Conservation (phyloP, 1,140 invertebrate genomes). For the Nebria ingens region DNA sequence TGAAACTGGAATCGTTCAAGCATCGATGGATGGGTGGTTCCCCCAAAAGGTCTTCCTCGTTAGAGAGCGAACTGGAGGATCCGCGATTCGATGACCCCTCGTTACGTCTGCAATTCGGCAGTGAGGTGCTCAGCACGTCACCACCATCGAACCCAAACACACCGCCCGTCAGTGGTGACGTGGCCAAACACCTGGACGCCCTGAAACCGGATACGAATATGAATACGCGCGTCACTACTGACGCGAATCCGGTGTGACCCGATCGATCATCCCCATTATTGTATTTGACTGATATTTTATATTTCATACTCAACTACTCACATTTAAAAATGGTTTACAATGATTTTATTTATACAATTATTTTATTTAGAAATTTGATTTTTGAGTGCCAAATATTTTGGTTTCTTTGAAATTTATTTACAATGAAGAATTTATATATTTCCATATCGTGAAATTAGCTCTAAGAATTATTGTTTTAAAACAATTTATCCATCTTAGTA, state of each 20-base stretch:
- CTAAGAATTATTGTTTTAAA: too few relatives aligned
- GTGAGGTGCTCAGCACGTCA: neutral
- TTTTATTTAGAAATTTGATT: constrained; percentile 1
- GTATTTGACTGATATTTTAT: constrained; percentile 9
- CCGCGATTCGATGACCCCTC: constrained; percentile 30
- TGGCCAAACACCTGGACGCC: neutral
- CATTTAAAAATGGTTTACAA: neutral
- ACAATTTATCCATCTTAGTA: too few relatives aligned
- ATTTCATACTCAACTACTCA: constrained; percentile 2
- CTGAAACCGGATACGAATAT: neutral
- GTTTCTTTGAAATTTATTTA: too few relatives aligned
- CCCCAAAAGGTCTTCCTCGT: constrained; percentile 4
- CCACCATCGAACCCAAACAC: neutral
- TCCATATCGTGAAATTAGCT: neutral
- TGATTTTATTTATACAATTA: neutral
- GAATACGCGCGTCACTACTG: neutral
- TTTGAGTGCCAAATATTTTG: neutral
- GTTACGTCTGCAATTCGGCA: constrained; percentile 25
- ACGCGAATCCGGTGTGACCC: constrained; percentile 1
- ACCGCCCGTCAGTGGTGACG: neutral
- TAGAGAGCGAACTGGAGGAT: constrained; percentile 23
- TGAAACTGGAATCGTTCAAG: constrained; percentile 30
- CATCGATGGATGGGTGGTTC: constrained; percentile 18
- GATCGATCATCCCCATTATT: constrained; percentile 1
- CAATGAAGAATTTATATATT: constrained; percentile 3